phyloP scores from a whole-genome alignment of 2,797 vertebrate species.

The Artibeus lituratus region DNA sequence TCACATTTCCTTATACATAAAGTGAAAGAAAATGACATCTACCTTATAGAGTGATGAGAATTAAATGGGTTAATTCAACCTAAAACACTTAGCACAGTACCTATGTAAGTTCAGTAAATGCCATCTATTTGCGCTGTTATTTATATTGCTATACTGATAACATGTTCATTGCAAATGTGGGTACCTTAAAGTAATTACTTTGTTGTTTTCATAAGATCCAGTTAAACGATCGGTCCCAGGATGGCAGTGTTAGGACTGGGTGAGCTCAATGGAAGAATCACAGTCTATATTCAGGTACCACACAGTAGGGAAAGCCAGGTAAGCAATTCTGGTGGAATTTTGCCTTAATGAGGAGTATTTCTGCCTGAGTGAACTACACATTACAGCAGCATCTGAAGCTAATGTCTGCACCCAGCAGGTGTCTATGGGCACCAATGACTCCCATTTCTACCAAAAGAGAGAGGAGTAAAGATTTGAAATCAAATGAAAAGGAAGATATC shows the following conservation, averaged over 20 bases:
- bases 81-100: not conserved
- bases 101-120: not conserved
- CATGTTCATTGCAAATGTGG: slow-evolving; percentile 13
- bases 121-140: not conserved
- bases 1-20: not conserved
- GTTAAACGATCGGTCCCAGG: slow-evolving; percentile 5
- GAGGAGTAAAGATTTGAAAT: slow-evolving; percentile 11
- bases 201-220: not conserved
- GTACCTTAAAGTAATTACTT: slow-evolving; percentile 34
- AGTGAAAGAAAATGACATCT: not conserved
- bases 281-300: not conserved
- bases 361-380: slow-evolving; percentile 56
- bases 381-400: slow-evolving; percentile 57
- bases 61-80: slow-evolving; percentile 6
- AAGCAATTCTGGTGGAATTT: slow-evolving; percentile 58
- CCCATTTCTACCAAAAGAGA: not conserved
- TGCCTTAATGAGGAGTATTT: slow-evolving; percentile 64
- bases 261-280: not conserved
- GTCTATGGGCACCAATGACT: slow-evolving; percentile 39
- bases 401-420: slow-evolving; percentile 34
- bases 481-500: slow-evolving; percentile 21
- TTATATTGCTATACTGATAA: not conserved
- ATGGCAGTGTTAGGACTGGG: not conserved
- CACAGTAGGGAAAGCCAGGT: slow-evolving; percentile 54
- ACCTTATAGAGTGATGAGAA: not conserved